These are phyloP conservation scores for Helicorthomorpha holstii DNA, from an alignment of 1,140 invertebrate genomes.

Conservation along the genomic window DNA sequence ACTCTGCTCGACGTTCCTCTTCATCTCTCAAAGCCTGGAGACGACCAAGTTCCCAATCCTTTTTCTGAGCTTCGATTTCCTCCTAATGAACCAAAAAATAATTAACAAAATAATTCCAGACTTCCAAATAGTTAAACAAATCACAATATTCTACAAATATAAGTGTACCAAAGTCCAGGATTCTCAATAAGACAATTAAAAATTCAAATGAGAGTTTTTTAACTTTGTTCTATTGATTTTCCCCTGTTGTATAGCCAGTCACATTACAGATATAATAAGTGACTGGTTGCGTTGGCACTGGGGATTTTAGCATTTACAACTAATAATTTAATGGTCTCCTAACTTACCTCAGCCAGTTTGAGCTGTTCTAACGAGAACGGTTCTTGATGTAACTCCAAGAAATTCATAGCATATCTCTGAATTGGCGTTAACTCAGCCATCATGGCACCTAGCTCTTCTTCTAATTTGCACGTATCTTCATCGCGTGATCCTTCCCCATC, in stretches of 20 bases:
- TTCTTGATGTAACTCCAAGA: conserved; percentile 73
- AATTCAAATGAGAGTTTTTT: no score
- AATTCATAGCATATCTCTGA: conserved; percentile 81
- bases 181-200: no score
- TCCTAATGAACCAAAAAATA: conserved; percentile 21
- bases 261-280: no score
- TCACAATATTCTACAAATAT: neutral
- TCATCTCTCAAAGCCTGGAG: conserved; percentile 40
- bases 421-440: conserved; percentile 76
- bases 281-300: no score
- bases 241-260: no score
- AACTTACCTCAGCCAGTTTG: conserved; percentile 57
- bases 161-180: no score
- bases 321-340: neutral
- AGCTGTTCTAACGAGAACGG: conserved; percentile 67
- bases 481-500: conserved; percentile 42
- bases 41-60: conserved; percentile 81
- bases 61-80: conserved; percentile 76
- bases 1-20: conserved; percentile 43
- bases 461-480: conserved; percentile 55
- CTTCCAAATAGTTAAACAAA: neutral
- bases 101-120: neutral
- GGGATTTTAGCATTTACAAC: neutral
- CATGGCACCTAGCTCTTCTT: conserved; percentile 61
- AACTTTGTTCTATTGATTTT: no score